Conservation (phyloP, 2,113 vertebrate species). For the Syngnathoides biaculeatus region DNA sequence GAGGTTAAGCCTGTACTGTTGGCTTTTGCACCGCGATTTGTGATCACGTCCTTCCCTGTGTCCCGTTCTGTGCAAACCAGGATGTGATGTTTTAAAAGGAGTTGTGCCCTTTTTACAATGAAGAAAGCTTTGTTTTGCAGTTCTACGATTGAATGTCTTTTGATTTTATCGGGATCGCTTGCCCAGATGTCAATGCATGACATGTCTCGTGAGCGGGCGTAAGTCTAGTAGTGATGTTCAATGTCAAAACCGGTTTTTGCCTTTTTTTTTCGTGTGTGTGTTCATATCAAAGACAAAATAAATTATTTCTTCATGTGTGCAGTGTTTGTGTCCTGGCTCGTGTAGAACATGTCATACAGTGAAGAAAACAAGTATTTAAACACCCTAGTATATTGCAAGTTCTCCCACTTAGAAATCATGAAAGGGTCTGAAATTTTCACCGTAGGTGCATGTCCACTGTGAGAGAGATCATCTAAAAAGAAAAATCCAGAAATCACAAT, state of each 20-base stretch:
- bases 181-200: slow-evolving; percentile 25
- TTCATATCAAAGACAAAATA: slow-evolving; percentile 53
- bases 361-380: no score
- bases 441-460: no score
- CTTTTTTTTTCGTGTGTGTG: slow-evolving; percentile 37
- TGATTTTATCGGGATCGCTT: slow-evolving; percentile 19
- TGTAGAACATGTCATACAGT: neutral
- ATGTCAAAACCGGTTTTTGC: slow-evolving; percentile 24
- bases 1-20: slow-evolving; percentile 22
- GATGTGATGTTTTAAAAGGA: slow-evolving; percentile 50
- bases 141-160: slow-evolving; percentile 40
- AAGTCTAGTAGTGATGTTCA: slow-evolving; percentile 5
- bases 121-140: slow-evolving; percentile 19
- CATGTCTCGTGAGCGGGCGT: slow-evolving; percentile 19
- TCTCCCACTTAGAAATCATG: no score
- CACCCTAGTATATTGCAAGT: no score
- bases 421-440: no score
- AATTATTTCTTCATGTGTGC: slow-evolving; percentile 62
- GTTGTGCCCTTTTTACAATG: slow-evolving; percentile 31
- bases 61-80: slow-evolving; percentile 35
- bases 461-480: no score
- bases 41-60: slow-evolving; percentile 1
- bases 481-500: no score
- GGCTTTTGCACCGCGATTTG: slow-evolving; percentile 22
- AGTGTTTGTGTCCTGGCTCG: neutral